Conservation (phyloP, 2,113 vertebrate genomes). For the Lophius piscatorius region DNA sequence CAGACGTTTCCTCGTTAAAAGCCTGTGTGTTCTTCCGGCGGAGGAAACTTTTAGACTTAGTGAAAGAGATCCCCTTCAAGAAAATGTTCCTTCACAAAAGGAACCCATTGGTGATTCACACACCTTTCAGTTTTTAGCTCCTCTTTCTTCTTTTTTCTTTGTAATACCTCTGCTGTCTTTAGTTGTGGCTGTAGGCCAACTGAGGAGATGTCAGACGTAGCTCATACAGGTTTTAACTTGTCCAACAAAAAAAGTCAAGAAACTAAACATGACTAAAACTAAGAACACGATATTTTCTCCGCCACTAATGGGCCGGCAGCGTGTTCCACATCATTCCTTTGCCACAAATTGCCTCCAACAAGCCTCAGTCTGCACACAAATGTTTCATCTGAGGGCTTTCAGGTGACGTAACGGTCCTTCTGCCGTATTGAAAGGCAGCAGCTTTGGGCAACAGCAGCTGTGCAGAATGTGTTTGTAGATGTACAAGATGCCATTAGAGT, state of each 20-base stretch:
- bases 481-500: not conserved
- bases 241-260: not conserved
- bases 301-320: not conserved
- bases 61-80: not conserved
- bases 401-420: constrained; percentile 50
- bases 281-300: constrained; percentile 6
- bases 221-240: constrained; percentile 3
- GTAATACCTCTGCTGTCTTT: not conserved
- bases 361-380: not conserved
- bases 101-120: constrained; percentile 16
- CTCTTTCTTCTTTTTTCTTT: not conserved
- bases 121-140: constrained; percentile 14
- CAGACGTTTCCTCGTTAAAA: not conserved
- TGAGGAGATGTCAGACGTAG: constrained; percentile 7
- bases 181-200: not conserved
- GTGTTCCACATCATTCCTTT: constrained; percentile 14
- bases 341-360: constrained; percentile 25
- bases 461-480: constrained; percentile 8
- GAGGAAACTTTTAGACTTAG: not conserved
- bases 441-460: constrained; percentile 35
- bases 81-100: not conserved
- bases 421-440: constrained; percentile 39
- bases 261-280: not conserved
- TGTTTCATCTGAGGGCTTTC: constrained; percentile 23
- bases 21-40: not conserved